Base-by-base conservation (phyloP, 2,113 vertebrate species). In the Haemorhous mexicanus region DNA sequence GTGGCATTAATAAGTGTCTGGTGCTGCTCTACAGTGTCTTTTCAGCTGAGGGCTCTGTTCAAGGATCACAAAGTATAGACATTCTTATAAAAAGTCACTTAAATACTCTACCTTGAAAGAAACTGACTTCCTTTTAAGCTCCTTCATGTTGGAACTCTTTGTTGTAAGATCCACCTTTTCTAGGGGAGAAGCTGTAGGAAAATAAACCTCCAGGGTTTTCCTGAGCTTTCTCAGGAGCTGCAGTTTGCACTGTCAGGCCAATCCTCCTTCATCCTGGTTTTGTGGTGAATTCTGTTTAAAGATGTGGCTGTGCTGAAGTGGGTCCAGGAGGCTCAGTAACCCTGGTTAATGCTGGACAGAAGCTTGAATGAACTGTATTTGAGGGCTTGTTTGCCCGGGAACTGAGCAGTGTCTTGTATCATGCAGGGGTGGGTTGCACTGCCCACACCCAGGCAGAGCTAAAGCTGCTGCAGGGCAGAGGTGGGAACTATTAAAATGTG, bases 161-260 rank as follows among this genome's bases (percentile, higher is more conserved):
- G 1, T 32, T 93, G 61, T 50, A 35, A 77, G 23, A 81, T 87
- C 7, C 26, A 4, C 32, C 19, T 93, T 85, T 28, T 53, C 44
- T 55, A 52, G 64, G 39, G 83, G 59, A 84, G 64, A 66, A 72
- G 33, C n/a, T 75, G 23, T 47, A 66, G 73, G 61, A 66, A 62
- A 78, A 74, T 22, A 73, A 95, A 64, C 41, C 63, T 82, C 37
- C 28, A 64, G 56, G 76, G 64, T 74, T 90, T 79, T 64, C 47
- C 44, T 58, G 44, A 82, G 69, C 62, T 82, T 81, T 46, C 52
- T 87, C 44, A 35, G 66, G 49, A 88, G 69, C 47, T 4, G 6
- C 0, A 0, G 76, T 78, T 79, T 84, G 53, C 69, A 8, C 61
- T 64, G 18, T 37, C 53, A 33, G 66, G 17, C 64, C 33, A 77